Evolutionary conservation across 2,113 vertebrate species (phyloP).

Genomic region (Actenoides hombroni): DNA sequence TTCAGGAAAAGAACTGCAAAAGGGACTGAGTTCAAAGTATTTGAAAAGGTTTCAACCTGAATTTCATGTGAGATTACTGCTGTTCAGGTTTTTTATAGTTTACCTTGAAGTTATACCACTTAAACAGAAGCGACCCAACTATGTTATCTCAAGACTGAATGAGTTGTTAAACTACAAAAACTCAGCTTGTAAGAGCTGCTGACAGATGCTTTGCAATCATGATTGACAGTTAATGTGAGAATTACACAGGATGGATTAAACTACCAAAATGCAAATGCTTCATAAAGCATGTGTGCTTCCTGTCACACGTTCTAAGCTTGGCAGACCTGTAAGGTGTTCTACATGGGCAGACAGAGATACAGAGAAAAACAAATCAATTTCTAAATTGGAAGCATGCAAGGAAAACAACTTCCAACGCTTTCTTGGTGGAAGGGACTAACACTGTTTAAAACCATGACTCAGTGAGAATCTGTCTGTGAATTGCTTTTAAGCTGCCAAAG

Average conservation of each 20-base stretch:
- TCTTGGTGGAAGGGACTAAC: background rate
- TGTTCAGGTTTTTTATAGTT: background rate
- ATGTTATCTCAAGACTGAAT: background rate
- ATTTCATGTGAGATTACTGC: background rate
- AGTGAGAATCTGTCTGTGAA: background rate
- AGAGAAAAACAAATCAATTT: background rate
- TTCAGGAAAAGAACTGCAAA: background rate
- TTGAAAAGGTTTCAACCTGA: background rate
- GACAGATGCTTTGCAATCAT: background rate
- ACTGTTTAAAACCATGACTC: background rate
- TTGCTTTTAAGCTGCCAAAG: background rate
- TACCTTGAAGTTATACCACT: background rate
- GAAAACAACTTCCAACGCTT: background rate
- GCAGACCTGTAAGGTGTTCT: background rate
- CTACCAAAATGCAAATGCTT: background rate
- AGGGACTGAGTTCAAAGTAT: background rate
- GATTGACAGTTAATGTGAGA: background rate
- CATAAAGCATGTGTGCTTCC: background rate
- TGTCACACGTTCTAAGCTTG: background rate
- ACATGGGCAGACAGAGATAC: background rate
- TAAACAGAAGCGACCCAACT: background rate
- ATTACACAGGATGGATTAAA: background rate
- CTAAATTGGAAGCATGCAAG: background rate
- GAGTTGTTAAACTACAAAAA: background rate
- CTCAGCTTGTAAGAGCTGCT: background rate